phyloP scores from a whole-genome alignment of 2,113 vertebrate species.

The Sander vitreus region DNA sequence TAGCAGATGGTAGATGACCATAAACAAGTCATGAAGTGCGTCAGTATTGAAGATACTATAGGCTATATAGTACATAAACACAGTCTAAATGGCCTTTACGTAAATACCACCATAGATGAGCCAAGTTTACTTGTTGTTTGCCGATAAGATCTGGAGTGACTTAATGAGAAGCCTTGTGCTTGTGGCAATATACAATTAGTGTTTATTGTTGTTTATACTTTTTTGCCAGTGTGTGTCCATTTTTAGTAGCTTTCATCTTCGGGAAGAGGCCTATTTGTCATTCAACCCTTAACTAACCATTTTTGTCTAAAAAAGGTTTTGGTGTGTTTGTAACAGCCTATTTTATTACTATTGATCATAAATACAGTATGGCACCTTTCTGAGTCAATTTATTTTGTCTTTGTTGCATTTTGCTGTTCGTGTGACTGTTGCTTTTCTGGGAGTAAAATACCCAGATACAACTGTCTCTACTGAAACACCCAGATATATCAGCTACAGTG shows the following conservation, averaged over 20 bases:
- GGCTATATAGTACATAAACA: neutral
- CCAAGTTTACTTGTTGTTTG: neutral
- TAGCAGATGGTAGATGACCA: conserved; percentile 12
- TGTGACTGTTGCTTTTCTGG: neutral
- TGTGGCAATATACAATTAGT: neutral
- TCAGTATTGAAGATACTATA: conserved; percentile 1
- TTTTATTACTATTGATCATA: neutral
- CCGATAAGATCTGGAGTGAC: conserved; percentile 19
- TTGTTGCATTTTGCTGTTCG: neutral
- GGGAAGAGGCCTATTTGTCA: neutral
- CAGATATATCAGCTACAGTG: conserved; percentile 9
- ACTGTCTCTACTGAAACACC: conserved; percentile 13
- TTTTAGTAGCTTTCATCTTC: conserved; percentile 8
- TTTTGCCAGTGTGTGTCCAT: conserved; percentile 3
- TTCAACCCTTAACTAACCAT: neutral
- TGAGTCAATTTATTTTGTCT: conserved; percentile 9
- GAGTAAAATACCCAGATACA: neutral
- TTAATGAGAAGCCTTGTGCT: neutral
- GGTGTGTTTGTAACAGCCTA: neutral
- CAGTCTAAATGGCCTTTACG: neutral
- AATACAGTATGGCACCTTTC: neutral
- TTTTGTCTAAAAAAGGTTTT: neutral
- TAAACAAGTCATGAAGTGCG: conserved; percentile 6
- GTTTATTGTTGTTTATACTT: neutral
- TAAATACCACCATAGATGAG: neutral